phyloP scores from a whole-genome alignment of 2,113 vertebrate species.

The Neolamprologus sp. region DNA sequence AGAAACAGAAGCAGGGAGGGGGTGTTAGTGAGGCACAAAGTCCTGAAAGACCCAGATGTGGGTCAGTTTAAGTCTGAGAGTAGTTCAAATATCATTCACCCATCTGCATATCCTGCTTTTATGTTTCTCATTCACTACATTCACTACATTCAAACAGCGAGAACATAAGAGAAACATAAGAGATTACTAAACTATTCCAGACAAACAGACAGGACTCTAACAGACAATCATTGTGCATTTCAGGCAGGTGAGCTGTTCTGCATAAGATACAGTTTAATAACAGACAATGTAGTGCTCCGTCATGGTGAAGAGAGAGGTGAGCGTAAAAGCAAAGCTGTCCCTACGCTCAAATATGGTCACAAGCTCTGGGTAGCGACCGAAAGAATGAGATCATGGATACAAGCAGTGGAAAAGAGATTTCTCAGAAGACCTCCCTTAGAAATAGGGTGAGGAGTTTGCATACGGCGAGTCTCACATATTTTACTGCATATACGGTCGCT shows the following conservation, averaged over 20 bases:
- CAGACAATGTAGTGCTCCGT: background rate
- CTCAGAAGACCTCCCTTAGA: background rate
- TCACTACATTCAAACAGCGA: background rate
- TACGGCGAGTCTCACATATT: background rate
- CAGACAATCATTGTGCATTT: background rate
- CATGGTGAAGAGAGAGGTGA: background rate
- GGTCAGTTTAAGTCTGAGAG: background rate
- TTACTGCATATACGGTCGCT: background rate
- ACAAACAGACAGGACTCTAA: background rate
- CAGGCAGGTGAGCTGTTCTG: background rate
- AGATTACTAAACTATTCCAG: background rate
- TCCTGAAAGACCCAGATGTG: background rate
- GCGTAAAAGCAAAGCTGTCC: background rate
- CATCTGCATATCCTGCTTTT: background rate
- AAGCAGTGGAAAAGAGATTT: background rate
- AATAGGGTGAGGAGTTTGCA: background rate
- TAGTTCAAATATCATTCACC: accelerated
- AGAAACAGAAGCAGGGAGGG: background rate
- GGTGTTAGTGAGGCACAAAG: background rate
- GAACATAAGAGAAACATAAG: background rate
- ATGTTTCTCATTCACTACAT: background rate
- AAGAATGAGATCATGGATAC: background rate
- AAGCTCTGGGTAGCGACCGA: background rate
- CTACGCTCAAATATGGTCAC: background rate
- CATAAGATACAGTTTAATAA: background rate